Evolutionary conservation across 2,113 vertebrate genomes (phyloP), one percentile per base, ranked within the genome.

Genomic region (Gopherus flavomarginatus): DNA sequence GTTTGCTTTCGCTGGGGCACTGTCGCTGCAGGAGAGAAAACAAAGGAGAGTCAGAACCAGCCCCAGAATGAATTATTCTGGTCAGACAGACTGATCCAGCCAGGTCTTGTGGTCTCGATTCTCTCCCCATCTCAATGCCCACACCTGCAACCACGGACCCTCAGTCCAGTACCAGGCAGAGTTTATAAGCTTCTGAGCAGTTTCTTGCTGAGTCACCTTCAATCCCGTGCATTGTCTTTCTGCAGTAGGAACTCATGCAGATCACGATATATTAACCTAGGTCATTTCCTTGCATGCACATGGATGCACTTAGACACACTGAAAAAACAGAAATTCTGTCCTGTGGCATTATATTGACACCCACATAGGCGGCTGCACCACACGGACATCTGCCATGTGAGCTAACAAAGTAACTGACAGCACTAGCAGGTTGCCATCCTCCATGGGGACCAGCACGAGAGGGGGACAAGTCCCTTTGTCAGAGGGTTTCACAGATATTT

Each of bases 1-100:
- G 95, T 98, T 98, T 92, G 95, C 97, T 97, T 98, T 98, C 10
- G 91, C 97, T 93, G 98, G 95, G 53, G 96, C 98, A 92, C 94
- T 98, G 90, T 99, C 98, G 95, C 98, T 98, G 97, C 77, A 96
- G 90, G 72, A 96, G 72, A 93, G 11, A 26, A 44, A 90, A 84
- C 35, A 84, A 10, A 93, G 10, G 90, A 78, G 94, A 92, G 85
- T 94, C 90, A 97, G 93, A 96, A 87, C 90, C 81, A 93, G 49
- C 78, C 86, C 88, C 87, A 90, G 16, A 22, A 88, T 79, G 54
- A 94, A 52, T 52, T 83, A 24, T 26, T 84, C 88, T 91, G 88
- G 90, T 38, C 59, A 93, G 90, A 95, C n/a, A 79, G 57, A 84
- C 47, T 54, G 38, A 47, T 47, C 42, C 75, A 47, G 22, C 10